phyloP scores from a whole-genome alignment of 1,140 invertebrate species.

The Drosophila setifemur region DNA sequence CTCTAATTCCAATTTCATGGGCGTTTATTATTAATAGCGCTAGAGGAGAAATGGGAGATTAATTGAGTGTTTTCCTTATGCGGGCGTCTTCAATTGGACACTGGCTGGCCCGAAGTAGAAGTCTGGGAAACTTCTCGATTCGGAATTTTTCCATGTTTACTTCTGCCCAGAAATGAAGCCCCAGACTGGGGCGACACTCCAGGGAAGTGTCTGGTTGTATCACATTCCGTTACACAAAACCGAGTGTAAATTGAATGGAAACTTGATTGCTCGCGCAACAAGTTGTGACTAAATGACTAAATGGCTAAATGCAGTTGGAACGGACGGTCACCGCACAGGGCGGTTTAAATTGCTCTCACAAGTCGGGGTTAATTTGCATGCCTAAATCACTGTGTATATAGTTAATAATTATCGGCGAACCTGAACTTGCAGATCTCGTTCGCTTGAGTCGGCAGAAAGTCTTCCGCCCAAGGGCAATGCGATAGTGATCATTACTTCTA shows the following conservation, averaged over 20 bases:
- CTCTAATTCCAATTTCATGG: conserved; percentile 9
- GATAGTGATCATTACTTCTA: neutral
- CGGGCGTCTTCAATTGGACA: conserved; percentile 15
- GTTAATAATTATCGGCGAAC: neutral
- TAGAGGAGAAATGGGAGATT: neutral
- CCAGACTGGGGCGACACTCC: too few relatives aligned
- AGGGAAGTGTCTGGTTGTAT: conserved; percentile 1
- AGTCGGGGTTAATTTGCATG: conserved; percentile 9
- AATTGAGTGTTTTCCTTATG: neutral
- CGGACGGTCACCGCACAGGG: neutral
- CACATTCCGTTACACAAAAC: conserved; percentile 13
- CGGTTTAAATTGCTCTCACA: neutral
- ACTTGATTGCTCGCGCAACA: conserved; percentile 13
- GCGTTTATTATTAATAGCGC: conserved; percentile 10
- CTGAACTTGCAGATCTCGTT: neutral
- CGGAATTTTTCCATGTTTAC: neutral
- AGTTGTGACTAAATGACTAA: neutral
- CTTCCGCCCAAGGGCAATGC: neutral
- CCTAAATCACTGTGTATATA: neutral
- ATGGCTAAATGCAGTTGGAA: neutral
- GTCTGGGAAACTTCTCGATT: neutral
- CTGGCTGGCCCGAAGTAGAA: too few relatives aligned
- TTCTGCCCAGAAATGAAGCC: conserved; percentile 9
- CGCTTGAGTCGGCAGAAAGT: neutral
- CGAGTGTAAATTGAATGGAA: conserved; percentile 4